phyloP scores from a whole-genome alignment of 2,113 vertebrate species.

The Podocnemis expansa region DNA sequence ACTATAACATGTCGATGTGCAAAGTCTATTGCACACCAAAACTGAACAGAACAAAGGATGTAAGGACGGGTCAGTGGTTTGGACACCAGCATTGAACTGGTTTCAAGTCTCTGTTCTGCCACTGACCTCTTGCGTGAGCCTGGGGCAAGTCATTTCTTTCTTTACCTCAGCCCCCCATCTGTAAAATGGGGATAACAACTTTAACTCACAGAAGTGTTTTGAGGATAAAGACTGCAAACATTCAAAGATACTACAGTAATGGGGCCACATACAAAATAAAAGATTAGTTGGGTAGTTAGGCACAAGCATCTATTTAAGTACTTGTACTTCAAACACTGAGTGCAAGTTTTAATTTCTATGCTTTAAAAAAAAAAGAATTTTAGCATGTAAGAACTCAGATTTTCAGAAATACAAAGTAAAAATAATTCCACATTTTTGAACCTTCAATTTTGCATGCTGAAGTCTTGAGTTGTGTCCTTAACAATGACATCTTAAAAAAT shows the following conservation, averaged over 20 bases:
- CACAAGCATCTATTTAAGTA: no score
- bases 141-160: background rate
- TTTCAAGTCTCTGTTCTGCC: background rate
- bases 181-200: background rate
- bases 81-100: background rate
- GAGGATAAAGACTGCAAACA: background rate
- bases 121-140: no score
- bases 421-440: no score
- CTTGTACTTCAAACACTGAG: no score
- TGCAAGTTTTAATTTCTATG: no score
- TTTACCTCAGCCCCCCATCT: background rate
- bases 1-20: background rate
- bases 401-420: no score
- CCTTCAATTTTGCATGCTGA: no score
- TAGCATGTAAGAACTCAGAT: no score
- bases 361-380: no score
- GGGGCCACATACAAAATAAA: background rate
- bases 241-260: background rate
- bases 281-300: background rate
- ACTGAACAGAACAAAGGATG: background rate
- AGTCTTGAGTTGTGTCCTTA: no score
- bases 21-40: background rate
- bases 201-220: background rate
- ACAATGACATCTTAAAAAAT: no score
- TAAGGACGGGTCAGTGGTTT: background rate